Evolutionary conservation across 2,113 vertebrate genomes (phyloP).

Genomic region (Romanogobio albipinnatus): DNA sequence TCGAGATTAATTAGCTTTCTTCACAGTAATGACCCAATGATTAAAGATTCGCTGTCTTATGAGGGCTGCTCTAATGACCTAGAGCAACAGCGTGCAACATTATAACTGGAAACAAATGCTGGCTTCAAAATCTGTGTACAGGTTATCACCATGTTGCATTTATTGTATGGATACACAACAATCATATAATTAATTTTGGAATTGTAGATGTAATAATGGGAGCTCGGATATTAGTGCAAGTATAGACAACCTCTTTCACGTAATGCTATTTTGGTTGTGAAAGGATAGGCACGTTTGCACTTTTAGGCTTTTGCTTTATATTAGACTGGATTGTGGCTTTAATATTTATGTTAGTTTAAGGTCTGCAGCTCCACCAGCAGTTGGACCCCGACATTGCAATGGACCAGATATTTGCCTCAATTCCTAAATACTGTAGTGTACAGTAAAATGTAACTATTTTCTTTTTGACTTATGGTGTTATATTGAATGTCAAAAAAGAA

Average conservation of each 20-base stretch:
- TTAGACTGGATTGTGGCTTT: slow-evolving; percentile 3
- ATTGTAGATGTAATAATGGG: not conserved
- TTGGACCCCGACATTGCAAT: slow-evolving; percentile 65
- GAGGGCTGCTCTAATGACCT: slow-evolving; percentile 54
- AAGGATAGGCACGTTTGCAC: slow-evolving; percentile 11
- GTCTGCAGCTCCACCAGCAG: slow-evolving; percentile 79
- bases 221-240: not conserved
- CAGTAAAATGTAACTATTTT: not conserved
- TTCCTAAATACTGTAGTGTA: not conserved
- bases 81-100: slow-evolving; percentile 14
- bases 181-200: not conserved
- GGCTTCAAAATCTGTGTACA: not conserved
- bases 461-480: not conserved
- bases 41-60: slow-evolving; percentile 56
- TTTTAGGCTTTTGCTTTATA: slow-evolving; percentile 12
- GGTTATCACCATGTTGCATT: not conserved
- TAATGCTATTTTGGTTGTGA: slow-evolving; percentile 13
- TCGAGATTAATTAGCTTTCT: slow-evolving; percentile 75
- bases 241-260: no score
- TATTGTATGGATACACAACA: not conserved
- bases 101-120: slow-evolving; percentile 2
- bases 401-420: slow-evolving; percentile 33
- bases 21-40: slow-evolving; percentile 70
- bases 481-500: not conserved
- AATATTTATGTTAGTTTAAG: slow-evolving; percentile 53